These are phyloP conservation scores for Eidolon helvum DNA, from an alignment of 2,113 vertebrate species.

Conservation along the genomic window DNA sequence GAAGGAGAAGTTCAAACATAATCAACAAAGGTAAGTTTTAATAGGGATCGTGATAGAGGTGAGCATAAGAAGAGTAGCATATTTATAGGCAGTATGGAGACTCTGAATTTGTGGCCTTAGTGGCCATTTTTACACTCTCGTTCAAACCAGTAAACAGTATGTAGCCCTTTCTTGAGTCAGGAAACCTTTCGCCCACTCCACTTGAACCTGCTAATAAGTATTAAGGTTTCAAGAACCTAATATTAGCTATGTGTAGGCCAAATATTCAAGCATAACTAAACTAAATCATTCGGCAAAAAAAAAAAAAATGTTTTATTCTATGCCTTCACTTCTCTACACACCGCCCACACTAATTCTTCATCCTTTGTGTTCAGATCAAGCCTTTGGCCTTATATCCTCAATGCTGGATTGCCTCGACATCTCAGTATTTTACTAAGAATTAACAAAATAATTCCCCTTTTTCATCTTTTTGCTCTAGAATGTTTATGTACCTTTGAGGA, in stretches of 20 bases:
- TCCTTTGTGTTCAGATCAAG: background rate
- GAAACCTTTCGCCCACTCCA: rapidly evolving
- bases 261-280: background rate
- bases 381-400: background rate
- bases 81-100: background rate
- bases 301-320: background rate
- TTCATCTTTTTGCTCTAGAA: background rate
- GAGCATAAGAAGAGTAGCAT: rapidly evolving
- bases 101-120: background rate
- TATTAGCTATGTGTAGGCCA: background rate
- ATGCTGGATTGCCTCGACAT: background rate
- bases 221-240: background rate
- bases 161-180: background rate
- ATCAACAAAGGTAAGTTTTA: background rate
- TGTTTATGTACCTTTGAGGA: background rate
- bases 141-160: background rate
- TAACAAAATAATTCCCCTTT: background rate
- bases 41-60: background rate
- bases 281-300: background rate
- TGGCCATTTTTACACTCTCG: background rate
- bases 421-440: background rate
- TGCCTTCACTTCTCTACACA: background rate
- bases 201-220: background rate
- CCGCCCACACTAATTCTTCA: background rate
- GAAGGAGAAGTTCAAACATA: background rate